phyloP scores from a whole-genome alignment of 2,113 vertebrate genomes.

The Trogon melanurus region DNA sequence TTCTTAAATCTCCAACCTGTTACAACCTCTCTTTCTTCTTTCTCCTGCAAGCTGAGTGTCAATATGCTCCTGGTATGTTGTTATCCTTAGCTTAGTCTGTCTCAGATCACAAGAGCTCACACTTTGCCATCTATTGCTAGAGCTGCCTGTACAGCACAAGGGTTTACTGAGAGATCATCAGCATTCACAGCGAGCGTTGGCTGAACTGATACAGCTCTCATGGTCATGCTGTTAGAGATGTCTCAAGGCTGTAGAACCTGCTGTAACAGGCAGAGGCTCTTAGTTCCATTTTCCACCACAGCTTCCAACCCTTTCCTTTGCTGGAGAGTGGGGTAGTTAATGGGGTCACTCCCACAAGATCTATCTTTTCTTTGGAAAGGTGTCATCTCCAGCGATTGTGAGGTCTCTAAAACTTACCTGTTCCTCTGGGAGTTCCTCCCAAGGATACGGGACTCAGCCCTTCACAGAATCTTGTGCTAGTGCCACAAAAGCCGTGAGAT shows the following conservation, averaged over 20 bases:
- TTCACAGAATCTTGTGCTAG: not conserved
- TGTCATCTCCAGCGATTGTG: not conserved
- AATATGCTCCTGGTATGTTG: not conserved
- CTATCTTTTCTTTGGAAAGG: not conserved
- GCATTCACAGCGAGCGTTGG: not conserved
- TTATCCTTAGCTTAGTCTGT: not conserved
- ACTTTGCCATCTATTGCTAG: not conserved
- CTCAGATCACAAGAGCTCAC: not conserved
- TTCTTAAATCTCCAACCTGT: not conserved
- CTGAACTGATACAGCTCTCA: not conserved
- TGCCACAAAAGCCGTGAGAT: not conserved
- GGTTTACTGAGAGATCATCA: not conserved
- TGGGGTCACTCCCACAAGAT: too few species aligned
- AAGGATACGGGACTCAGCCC: not conserved
- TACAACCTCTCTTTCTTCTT: not conserved
- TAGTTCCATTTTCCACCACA: not conserved
- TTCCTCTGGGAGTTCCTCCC: not conserved
- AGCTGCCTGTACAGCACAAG: not conserved
- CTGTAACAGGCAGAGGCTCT: not conserved
- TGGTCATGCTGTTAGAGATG: not conserved
- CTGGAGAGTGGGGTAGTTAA: not conserved
- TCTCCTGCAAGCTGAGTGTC: not conserved
- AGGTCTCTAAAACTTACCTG: not conserved
- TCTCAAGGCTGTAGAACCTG: not conserved
- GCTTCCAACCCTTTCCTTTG: not conserved